These are phyloP conservation scores for Lacerta agilis DNA, from an alignment of 2,797 vertebrate species.

Conservation along the genomic window DNA sequence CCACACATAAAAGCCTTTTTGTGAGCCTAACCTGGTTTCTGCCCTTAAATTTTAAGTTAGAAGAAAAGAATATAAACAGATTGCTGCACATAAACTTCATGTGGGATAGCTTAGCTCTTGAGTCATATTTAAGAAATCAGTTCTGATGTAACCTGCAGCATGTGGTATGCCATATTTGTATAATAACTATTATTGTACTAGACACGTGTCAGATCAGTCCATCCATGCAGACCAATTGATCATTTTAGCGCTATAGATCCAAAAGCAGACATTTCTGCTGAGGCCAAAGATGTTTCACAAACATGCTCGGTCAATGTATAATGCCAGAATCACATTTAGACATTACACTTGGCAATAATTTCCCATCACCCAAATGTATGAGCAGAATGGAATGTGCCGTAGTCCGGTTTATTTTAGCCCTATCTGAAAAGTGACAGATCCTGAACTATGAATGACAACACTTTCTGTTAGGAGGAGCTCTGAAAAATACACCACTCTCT, in stretches of 20 bases:
- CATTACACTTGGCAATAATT: background rate
- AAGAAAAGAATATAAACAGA: background rate
- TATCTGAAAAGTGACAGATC: background rate
- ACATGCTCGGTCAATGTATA: background rate
- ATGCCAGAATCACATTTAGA: background rate
- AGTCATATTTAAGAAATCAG: background rate
- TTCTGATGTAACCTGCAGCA: background rate
- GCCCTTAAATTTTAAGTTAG: background rate
- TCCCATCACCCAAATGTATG: background rate
- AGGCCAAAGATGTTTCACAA: conserved; percentile 42
- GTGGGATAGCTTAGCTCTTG: background rate
- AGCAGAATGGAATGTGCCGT: background rate
- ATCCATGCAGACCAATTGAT: conserved; percentile 16
- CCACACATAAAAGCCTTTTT: too few species aligned
- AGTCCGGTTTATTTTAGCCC: background rate
- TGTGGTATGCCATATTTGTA: background rate
- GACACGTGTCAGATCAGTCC: conserved; percentile 56
- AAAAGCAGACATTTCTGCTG: conserved; percentile 35
- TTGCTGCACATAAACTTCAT: background rate
- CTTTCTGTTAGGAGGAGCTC: background rate
- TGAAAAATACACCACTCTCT: background rate
- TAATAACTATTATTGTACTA: conserved; percentile 22
- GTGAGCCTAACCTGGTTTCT: too few species aligned
- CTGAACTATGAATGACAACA: background rate
- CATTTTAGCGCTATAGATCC: conserved; percentile 12